These are phyloP conservation scores for Sipha maydis DNA, from an alignment of 2,888 invertebrate species.

Conservation along the genomic window DNA sequence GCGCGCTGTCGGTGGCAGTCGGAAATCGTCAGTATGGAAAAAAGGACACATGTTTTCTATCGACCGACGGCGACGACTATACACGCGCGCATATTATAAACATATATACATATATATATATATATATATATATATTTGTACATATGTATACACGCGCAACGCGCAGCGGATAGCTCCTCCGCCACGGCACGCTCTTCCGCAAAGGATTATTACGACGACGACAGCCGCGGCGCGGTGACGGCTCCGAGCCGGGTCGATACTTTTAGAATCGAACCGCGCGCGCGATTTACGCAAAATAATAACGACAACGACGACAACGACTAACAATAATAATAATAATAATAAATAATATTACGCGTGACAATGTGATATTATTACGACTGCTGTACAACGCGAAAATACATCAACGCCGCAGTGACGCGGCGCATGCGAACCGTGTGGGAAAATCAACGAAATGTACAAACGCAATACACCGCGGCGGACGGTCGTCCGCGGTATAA, in stretches of 20 bases:
- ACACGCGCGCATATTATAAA: background rate
- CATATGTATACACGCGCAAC: background rate
- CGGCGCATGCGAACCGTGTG: background rate
- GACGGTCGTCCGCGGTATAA: background rate
- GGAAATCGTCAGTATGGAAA: constrained; percentile 60
- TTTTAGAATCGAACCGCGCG: background rate
- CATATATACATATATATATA: background rate
- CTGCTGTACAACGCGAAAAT: background rate
- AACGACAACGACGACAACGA: no score
- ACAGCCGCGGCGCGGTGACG: background rate
- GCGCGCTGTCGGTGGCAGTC: constrained; percentile 41
- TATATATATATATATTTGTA: background rate
- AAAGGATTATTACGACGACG: constrained; percentile 16
- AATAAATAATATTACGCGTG: background rate
- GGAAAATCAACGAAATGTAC: constrained; percentile 16
- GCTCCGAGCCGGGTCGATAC: constrained; percentile 21
- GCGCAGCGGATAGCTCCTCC: background rate
- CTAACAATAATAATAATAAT: background rate
- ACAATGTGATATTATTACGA: background rate
- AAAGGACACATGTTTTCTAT: constrained; percentile 62
- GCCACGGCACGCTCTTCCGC: background rate
- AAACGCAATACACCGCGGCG: background rate
- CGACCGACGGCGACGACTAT: constrained; percentile 52
- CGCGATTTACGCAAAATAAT: no score
- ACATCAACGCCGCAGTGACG: background rate